Base-by-base conservation (phyloP, 1,140 invertebrate genomes). In the Leptinotarsa undecemlineata region DNA sequence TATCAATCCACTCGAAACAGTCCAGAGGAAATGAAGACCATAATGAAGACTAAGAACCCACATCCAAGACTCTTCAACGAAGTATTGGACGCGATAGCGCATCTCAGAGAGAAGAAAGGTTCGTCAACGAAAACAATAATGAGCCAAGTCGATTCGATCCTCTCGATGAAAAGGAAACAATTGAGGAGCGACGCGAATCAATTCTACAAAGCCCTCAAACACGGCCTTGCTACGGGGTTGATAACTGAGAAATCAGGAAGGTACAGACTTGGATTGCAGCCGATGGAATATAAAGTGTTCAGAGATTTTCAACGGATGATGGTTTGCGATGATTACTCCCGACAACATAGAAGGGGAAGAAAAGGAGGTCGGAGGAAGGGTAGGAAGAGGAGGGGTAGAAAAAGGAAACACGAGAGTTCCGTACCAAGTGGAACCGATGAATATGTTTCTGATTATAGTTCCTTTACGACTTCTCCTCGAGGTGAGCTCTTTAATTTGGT, bases 1-100 rank as follows among this genome's bases (percentile, higher is more conserved):
- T 42, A 42, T 42, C 33, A 42, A 42, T 8, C 33, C 33, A 3
- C 33, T 42, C 33, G 8, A 3, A 42, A 3, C 8, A 42, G 8
- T 42, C 33, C 33, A 42, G 33, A 42, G 33, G 33, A 42, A 42
- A 42, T 42, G 33, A 42, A 42, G 63, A 20, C 20, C 17, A 68
- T 4, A 3, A 68, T 68, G 67, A 47, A 26, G 48, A 57, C n/a
- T 51, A 26, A 21, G 11, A 20, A 14, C 17, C 68, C 33, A 21
- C 68, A 57, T 70, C 68, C 68, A 11, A 47, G 68, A 13, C 47
- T 70, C 11, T 20, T 70, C 23, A 60, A 60, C 51, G 68, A 70
- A 57, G 48, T 70, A 13, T n/a, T 70, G 19, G 68, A 70, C 20
- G 68, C 68, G 0, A 70, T 70, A 20, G 68, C 68, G 20, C 11